Conservation (phyloP, 2,888 invertebrate species). For the Cepaea hortensis region DNA sequence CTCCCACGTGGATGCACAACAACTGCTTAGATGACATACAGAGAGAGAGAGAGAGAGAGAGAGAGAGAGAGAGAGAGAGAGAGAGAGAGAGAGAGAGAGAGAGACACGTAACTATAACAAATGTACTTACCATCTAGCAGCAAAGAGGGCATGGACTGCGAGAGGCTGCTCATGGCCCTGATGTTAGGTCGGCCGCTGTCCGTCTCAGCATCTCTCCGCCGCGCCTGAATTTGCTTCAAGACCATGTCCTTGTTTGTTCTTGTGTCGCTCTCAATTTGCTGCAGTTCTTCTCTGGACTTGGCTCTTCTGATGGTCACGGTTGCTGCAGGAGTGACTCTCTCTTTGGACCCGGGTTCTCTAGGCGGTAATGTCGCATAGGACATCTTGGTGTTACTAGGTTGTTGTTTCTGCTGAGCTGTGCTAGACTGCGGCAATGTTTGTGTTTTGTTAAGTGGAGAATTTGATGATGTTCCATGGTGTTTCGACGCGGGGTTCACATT, state of each 20-base stretch:
- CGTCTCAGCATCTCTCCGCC: slow-evolving; percentile 16
- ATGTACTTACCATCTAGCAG: slow-evolving; percentile 34
- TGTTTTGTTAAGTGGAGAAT: neutral
- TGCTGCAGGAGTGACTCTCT: slow-evolving; percentile 1
- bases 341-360: neutral
- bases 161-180: slow-evolving; percentile 33
- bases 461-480: neutral
- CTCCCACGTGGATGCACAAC: too few relatives aligned
- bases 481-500: neutral
- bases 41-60: too few relatives aligned
- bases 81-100: neutral
- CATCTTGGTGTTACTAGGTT: neutral
- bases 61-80: too few relatives aligned
- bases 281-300: slow-evolving; percentile 45
- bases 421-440: neutral
- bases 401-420: neutral
- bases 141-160: slow-evolving; percentile 45
- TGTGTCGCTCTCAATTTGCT: slow-evolving; percentile 11
- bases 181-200: slow-evolving; percentile 18
- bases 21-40: too few relatives aligned
- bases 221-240: slow-evolving; percentile 45
- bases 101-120: neutral
- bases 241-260: slow-evolving; percentile 26
- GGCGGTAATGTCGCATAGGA: neutral
- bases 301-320: slow-evolving; percentile 27